These are phyloP conservation scores for Sinotaia quadrata DNA, from an alignment of 2,888 invertebrate species.

Conservation along the genomic window DNA sequence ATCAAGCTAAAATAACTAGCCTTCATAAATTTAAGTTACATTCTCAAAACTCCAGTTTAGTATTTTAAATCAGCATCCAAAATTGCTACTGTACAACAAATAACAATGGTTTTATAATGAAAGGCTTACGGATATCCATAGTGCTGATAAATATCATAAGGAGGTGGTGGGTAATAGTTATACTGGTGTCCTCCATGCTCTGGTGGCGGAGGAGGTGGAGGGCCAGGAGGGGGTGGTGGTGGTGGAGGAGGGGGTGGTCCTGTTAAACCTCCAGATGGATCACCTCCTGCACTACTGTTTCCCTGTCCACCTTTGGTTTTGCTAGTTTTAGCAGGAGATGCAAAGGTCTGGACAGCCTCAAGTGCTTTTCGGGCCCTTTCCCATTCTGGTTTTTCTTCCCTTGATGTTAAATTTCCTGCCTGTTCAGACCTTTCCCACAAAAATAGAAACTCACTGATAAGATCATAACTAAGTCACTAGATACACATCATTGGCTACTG, in stretches of 20 bases:
- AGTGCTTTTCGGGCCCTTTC: conserved; percentile 62
- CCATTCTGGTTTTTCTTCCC: conserved; percentile 53
- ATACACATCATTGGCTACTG: too few species aligned
- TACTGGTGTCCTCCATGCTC: conserved; percentile 28
- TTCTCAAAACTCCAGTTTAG: too few species aligned
- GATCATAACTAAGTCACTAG: too few species aligned
- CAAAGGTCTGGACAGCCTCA: conserved; percentile 46
- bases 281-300: neutral
- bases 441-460: too few species aligned
- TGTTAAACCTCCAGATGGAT: neutral
- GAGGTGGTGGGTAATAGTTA: conserved; percentile 21
- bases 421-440: too few species aligned
- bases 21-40: too few species aligned
- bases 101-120: neutral
- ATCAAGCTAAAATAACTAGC: too few species aligned
- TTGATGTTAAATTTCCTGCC: neutral
- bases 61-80: too few species aligned
- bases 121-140: conserved; percentile 38
- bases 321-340: conserved; percentile 9
- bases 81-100: too few species aligned
- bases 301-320: conserved; percentile 19
- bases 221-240: conserved; percentile 25
- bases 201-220: conserved; percentile 34
- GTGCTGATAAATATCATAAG: conserved; percentile 27
- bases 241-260: conserved; percentile 34